A percentile compares a stretch with the other conserved stretches of the same genome.
Evolutionary conservation across 2,888 invertebrate genomes (phyloP).

Genomic region (Linnaemya tessellans): DNA sequence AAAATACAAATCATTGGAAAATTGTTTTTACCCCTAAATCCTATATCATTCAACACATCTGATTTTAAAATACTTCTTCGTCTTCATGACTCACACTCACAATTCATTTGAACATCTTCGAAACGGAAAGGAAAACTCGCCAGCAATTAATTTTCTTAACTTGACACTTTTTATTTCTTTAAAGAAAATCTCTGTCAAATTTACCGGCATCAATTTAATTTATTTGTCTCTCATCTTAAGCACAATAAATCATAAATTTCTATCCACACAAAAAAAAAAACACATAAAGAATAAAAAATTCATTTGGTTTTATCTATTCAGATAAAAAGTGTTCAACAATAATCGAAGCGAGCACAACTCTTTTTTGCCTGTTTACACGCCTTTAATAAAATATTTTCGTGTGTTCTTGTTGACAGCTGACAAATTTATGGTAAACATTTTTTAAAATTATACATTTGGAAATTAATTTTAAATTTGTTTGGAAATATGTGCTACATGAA

Average conservation of each 20-base stretch:
- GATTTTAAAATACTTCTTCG: neutral
- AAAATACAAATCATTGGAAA: too few species aligned
- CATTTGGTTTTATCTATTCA: neutral
- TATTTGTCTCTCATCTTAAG: conserved; percentile 35
- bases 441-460: neutral
- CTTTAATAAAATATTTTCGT: conserved; percentile 38
- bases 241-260: conserved; percentile 43
- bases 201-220: conserved; percentile 36
- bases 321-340: neutral
- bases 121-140: neutral
- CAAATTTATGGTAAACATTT: conserved; percentile 52
- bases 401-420: conserved; percentile 47
- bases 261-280: too few species aligned
- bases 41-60: neutral
- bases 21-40: too few species aligned
- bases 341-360: neutral
- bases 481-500: neutral
- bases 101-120: neutral
- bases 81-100: conserved; percentile 13
- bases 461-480: neutral
- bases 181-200: conserved; percentile 27
- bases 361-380: conserved; percentile 37
- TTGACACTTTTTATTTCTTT: conserved; percentile 28
- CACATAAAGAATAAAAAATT: neutral
- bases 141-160: conserved; percentile 17